phyloP scores from a whole-genome alignment of 2,888 invertebrate species.

The Xanthia togata region DNA sequence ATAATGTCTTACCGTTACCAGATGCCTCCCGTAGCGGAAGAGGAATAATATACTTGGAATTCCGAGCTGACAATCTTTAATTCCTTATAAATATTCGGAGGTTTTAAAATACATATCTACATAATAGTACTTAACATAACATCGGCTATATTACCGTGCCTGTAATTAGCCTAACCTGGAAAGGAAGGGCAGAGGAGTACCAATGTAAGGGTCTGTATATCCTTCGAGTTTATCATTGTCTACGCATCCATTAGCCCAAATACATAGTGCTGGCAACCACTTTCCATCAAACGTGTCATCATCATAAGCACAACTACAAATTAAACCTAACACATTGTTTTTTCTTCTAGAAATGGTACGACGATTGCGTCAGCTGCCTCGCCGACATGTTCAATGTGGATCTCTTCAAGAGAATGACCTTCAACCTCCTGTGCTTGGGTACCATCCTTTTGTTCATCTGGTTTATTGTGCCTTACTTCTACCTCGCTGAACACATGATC shows the following conservation, averaged over 20 bases:
- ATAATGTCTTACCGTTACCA: not conserved
- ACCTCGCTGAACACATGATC: conserved; percentile 95
- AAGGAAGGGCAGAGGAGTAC: too few relatives aligned
- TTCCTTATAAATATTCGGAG: too few relatives aligned
- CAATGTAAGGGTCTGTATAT: too few relatives aligned
- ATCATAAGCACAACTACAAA: not conserved
- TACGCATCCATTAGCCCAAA: not conserved
- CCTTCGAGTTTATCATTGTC: not conserved
- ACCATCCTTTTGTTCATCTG: conserved; percentile 97
- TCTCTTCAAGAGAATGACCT: conserved; percentile 94
- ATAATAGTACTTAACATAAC: not conserved
- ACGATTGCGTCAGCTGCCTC: conserved; percentile 81
- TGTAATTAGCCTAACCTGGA: too few relatives aligned
- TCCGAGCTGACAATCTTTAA: not conserved
- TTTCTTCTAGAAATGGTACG: conserved; percentile 83
- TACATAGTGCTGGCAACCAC: not conserved
- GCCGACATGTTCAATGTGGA: conserved; percentile 93
- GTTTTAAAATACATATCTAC: not conserved
- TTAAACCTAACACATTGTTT: not conserved
- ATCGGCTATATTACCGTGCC: too few relatives aligned
- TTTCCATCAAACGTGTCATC: not conserved
- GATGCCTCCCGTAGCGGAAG: not conserved
- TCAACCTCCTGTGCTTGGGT: conserved; percentile 95
- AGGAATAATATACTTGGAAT: not conserved
- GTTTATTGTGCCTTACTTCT: conserved; percentile 99